Percentiles rank a stretch among this genome's conserved stretches.
Evolutionary conservation across 2,113 vertebrate genomes (phyloP).

Genomic region (Psittacus erithacus): DNA sequence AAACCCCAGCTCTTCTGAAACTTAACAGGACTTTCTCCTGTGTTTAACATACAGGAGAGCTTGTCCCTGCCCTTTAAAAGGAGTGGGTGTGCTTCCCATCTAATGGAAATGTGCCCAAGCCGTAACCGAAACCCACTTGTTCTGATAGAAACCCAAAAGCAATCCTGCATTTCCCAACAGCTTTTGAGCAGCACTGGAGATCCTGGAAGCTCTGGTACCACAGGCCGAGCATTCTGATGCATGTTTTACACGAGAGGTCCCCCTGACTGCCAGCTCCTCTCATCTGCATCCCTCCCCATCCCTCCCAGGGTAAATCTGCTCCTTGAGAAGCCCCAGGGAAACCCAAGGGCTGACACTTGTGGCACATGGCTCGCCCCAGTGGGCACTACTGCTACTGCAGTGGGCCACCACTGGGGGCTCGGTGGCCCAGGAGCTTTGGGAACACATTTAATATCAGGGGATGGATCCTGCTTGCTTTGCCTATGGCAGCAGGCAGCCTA

Average conservation of each 20-base stretch:
- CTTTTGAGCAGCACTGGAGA: neutral
- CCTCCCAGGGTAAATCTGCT: rapidly evolving
- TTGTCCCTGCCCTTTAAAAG: neutral
- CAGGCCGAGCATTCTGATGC: rapidly evolving
- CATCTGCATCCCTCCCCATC: neutral
- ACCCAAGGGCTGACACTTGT: neutral
- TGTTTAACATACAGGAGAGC: neutral
- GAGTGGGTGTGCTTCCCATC: neutral
- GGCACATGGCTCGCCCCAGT: neutral
- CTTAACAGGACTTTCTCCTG: neutral
- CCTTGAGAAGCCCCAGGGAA: neutral
- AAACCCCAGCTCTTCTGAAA: neutral
- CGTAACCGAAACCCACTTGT: neutral
- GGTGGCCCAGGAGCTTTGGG: neutral
- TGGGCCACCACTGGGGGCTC: neutral
- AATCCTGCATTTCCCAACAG: rapidly evolving
- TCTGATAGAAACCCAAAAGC: neutral
- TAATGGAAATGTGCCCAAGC: neutral
- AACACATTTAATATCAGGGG: neutral
- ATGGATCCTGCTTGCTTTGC: constrained; percentile 20
- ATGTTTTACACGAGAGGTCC: neutral
- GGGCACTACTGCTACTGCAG: constrained; percentile 3
- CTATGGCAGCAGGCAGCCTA: neutral
- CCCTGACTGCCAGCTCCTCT: neutral
- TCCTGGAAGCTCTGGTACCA: neutral